phyloP scores from a whole-genome alignment of 2,888 invertebrate genomes.

The Coremacera marginata region DNA sequence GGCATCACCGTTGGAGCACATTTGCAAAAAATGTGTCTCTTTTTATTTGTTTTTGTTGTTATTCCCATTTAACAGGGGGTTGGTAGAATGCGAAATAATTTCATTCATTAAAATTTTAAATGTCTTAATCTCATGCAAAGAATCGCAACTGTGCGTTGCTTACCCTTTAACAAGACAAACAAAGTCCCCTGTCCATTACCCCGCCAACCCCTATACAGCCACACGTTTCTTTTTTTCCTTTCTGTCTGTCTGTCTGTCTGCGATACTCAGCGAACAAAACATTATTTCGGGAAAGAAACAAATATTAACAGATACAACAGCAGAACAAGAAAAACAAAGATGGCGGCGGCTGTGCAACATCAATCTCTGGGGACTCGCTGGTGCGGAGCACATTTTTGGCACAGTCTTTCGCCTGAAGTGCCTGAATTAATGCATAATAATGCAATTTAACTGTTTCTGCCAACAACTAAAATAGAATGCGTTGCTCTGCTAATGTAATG shows the following conservation, averaged over 20 bases:
- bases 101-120: constrained; percentile 55
- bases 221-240: too few relatives aligned
- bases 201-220: background rate
- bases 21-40: background rate
- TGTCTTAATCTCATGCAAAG: constrained; percentile 53
- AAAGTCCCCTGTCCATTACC: background rate
- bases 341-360: constrained; percentile 24
- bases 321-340: constrained; percentile 19
- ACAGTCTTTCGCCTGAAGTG: constrained; percentile 27
- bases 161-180: background rate
- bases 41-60: background rate
- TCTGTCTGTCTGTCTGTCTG: background rate
- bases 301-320: constrained; percentile 4
- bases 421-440: constrained; percentile 39
- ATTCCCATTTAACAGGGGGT: constrained; percentile 5
- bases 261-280: background rate
- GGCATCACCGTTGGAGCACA: background rate
- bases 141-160: constrained; percentile 43
- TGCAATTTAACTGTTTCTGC: constrained; percentile 20
- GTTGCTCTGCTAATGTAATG: background rate
- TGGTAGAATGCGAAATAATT: constrained; percentile 47
- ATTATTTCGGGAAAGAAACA: constrained; percentile 27
- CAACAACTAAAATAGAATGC: constrained; percentile 20
- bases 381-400: constrained; percentile 29
- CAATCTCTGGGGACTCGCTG: constrained; percentile 28